A percentile compares a stretch with the other conserved stretches of the same genome.
Evolutionary conservation across 2,888 invertebrate species (phyloP).

Genomic region (Acanthosoma haemorrhoidale): DNA sequence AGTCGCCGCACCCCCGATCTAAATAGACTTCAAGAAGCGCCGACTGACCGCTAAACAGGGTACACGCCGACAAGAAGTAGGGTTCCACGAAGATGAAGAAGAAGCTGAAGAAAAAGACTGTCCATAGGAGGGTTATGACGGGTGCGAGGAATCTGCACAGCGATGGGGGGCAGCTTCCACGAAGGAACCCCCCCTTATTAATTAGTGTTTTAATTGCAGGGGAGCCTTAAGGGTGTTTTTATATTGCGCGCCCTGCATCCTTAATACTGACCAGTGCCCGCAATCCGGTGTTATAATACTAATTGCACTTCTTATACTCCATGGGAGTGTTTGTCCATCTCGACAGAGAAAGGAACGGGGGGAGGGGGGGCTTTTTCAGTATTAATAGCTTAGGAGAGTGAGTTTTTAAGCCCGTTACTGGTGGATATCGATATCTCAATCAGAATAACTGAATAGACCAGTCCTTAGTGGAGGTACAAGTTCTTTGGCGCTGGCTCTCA

Average conservation of each 20-base stretch:
- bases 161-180: constrained; percentile 2
- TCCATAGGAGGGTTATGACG: constrained; percentile 10
- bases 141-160: constrained; percentile 8
- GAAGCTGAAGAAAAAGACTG: constrained; percentile 5
- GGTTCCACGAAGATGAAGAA: constrained; percentile 10
- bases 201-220: constrained; percentile 26
- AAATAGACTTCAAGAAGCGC: neutral
- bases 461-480: no score
- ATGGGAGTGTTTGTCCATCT: neutral
- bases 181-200: constrained; percentile 16
- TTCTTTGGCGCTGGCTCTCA: no score
- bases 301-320: constrained; percentile 5
- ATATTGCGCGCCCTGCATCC: constrained; percentile 5
- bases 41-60: neutral
- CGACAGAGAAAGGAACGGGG: no score
- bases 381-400: neutral
- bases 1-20: no score
- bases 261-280: constrained; percentile 1
- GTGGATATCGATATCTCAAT: constrained; percentile 5
- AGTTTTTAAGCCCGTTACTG: neutral
- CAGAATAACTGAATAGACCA: no score
- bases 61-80: neutral
- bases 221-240: constrained; percentile 11
- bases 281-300: constrained; percentile 4
- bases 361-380: neutral